Evolutionary conservation across 2,888 invertebrate genomes (phyloP), one percentile per base, ranked within the genome.

Genomic region (Thecophora atra): DNA sequence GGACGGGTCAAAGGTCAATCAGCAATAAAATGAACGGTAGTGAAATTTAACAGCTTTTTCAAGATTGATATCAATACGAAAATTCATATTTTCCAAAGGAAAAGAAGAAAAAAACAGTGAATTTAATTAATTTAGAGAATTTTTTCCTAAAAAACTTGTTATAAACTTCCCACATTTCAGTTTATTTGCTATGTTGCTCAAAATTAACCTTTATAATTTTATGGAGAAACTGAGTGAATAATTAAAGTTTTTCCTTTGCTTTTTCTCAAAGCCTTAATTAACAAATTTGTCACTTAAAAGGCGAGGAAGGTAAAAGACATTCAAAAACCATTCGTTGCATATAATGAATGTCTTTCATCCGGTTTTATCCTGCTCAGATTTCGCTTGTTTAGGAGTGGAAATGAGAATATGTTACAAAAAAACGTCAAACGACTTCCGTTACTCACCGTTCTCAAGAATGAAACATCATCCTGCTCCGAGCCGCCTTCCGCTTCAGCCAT

Each of bases 391-490:
- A 8, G 15, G 24, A 56, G 26, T 21, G 2, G 7, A n/a, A 47
- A 71, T 47, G 26, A 62, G 63, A 19, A 15, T 60, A 72, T 51
- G 51, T 64, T 54, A 21, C 26, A 28, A 63, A 28, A 66, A 37
- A 37, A 37, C n/a, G n/a, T 71, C 51, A 70, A 52, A 44, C 19
- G 67, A 73, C 68, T 64, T n/a, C 60, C 11, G 7, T 26, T 77
- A 89, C 95, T 93, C 88, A 99, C 98, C 92, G 99, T 99, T 84
- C 99, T 93, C 84, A 99, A 91, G 90, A 99, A 99, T 88, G 98
- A 99, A 89, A 99, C 97, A 92, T 99, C 99, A 93, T 99, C 99
- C 89, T 98, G 98, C 89, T 99, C 98, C 85, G 98, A 97, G 79
- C 96, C 95, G 85, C 96, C 97, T 88, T 96, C 96, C 85, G 94